phyloP scores from a whole-genome alignment of 2,888 invertebrate species.

The Sipha maydis region DNA sequence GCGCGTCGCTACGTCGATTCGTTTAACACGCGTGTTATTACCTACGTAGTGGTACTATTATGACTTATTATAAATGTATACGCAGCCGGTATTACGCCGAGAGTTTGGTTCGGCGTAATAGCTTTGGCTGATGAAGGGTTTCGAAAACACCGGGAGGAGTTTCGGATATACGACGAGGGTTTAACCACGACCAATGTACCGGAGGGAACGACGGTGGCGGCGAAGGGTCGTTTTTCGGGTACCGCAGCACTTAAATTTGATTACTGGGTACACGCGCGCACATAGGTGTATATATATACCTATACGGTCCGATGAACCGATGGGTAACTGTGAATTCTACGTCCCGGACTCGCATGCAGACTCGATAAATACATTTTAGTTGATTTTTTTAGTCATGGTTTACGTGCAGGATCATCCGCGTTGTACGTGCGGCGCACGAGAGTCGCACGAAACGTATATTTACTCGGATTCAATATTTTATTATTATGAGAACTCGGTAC shows the following conservation, averaged over 20 bases:
- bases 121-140: neutral
- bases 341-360: neutral
- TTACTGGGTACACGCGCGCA: conserved; percentile 19
- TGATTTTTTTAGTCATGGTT: too few relatives aligned
- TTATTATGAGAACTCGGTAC: neutral
- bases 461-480: conserved; percentile 26
- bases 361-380: too few relatives aligned
- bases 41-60: too few relatives aligned
- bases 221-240: conserved; percentile 4
- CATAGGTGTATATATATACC: too few relatives aligned
- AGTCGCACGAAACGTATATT: conserved; percentile 48
- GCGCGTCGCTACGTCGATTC: too few relatives aligned
- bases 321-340: conserved; percentile 47
- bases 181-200: neutral
- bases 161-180: neutral
- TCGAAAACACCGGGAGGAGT: conserved; percentile 39
- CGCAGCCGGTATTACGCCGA: conserved; percentile 31
- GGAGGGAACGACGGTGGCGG: neutral
- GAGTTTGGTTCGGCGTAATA: neutral
- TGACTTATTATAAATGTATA: too few relatives aligned
- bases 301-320: neutral
- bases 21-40: too few relatives aligned
- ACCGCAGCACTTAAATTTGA: conserved; percentile 38
- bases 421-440: neutral
- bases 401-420: neutral